Base-by-base conservation (phyloP, 2,797 vertebrate genomes). In the Bucorvus abyssinicus region DNA sequence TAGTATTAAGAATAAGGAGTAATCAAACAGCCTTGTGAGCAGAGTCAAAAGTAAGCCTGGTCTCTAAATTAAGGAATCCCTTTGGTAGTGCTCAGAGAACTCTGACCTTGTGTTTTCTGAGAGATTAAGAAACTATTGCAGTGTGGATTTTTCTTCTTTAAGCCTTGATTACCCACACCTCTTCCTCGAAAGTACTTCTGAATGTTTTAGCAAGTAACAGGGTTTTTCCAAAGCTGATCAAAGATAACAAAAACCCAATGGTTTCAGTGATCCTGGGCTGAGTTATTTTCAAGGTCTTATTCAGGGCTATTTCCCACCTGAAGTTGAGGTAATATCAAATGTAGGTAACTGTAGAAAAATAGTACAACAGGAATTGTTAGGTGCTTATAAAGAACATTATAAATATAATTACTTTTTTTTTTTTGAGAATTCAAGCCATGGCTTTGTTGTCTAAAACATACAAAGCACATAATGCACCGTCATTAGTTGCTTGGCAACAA, bases 401-500 rank as follows among this genome's bases (percentile, higher is more conserved):
- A 44, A n/a, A 68, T 53, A 60, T 7, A 63, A 84, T 63, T 23
- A n/a, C 1, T 21, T 8, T 47, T 1, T 42, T 49, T 87, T 52
- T 87, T 65, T 69, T 65, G 19, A 20, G 42, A 81, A 87, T 91
- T 94, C 23, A 60, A 93, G 95, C 40, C 6, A 70, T 30, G 22
- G 6, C 3, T 82, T 34, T 49, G 29, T 76, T 94, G 8, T 76
- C 42, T 92, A 40, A 92, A 89, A 65, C 22, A 40, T 49, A 52
- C 29, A 79, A 87, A 90, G 44, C 32, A 32, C 14, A 47, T 86
- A 94, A 85, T 30, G 47, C 18, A 68, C 32, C 86, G 36, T 36
- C 71, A 64, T 89, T 94, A 93, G 68, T 85, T 96, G 71, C 65
- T 85, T 89, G 74, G 77, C 29, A 96, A 94, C 64, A 69, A 64